These are phyloP conservation scores for Sipha flava DNA, from an alignment of 1,140 invertebrate genomes.

Conservation along the genomic window DNA sequence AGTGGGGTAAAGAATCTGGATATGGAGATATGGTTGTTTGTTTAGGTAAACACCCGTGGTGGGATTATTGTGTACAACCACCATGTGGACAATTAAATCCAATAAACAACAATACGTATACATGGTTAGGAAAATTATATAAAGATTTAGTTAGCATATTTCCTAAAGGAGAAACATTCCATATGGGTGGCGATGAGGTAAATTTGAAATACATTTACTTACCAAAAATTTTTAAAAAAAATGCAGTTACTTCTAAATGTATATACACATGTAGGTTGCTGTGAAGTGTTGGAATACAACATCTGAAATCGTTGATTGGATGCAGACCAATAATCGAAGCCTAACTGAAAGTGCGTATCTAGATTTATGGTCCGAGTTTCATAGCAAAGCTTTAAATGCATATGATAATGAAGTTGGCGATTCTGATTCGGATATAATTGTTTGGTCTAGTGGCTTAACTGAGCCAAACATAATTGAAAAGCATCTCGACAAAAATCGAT, in stretches of 20 bases:
- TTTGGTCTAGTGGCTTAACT: conserved; percentile 69
- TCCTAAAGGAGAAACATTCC: conserved; percentile 53
- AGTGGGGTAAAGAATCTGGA: conserved; percentile 59
- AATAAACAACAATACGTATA: conserved; percentile 62
- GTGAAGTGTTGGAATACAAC: conserved; percentile 69
- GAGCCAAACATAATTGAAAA: conserved; percentile 53
- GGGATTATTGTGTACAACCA: conserved; percentile 65
- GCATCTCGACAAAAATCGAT: conserved; percentile 54
- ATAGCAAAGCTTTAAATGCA: conserved; percentile 44
- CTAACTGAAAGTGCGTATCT: conserved; percentile 52
- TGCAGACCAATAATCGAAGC: conserved; percentile 51
- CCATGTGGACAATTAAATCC: conserved; percentile 80
- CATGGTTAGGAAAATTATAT: conserved; percentile 59
- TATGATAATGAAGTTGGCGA: conserved; percentile 45
- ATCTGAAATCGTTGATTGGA: conserved; percentile 56
- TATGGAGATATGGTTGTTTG: conserved; percentile 61
- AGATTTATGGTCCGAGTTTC: conserved; percentile 60
- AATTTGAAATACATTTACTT: neutral
- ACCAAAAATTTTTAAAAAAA: neutral
- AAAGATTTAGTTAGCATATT: conserved; percentile 58
- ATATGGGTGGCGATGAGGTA: conserved; percentile 81
- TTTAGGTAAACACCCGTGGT: conserved; percentile 64
- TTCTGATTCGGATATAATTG: conserved; percentile 47
- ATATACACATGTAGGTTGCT: conserved; percentile 49
- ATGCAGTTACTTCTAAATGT: neutral